Percentiles rank a stretch among this genome's conserved stretches.
phyloP scores from a whole-genome alignment of 1,140 invertebrate species.

The Drosophila nasuta region DNA sequence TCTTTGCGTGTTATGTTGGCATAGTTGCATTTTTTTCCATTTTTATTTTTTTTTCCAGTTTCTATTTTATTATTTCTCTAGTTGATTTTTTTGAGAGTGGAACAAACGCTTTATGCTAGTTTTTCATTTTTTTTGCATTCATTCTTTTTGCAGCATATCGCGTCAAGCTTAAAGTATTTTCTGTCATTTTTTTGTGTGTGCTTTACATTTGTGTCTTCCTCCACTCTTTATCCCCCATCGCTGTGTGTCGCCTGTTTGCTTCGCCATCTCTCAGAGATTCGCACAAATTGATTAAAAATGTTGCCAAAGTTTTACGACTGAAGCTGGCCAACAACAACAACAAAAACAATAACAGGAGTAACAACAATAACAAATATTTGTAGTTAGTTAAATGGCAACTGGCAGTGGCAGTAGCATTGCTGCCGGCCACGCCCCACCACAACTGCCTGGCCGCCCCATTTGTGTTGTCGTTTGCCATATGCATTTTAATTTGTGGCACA shows the following conservation, averaged over 20 bases:
- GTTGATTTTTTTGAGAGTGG: conserved; percentile 8
- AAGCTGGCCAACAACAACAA: conserved; percentile 52
- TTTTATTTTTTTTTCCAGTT: background rate
- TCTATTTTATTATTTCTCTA: background rate
- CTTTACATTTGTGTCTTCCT: conserved; percentile 34
- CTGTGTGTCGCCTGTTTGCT: background rate
- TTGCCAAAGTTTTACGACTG: conserved; percentile 49
- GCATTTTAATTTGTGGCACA: conserved; percentile 57
- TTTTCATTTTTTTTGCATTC: conserved; percentile 16
- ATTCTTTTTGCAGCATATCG: conserved; percentile 10
- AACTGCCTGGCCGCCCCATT: conserved; percentile 28
- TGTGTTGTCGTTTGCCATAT: conserved; percentile 57
- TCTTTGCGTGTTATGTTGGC: conserved; percentile 39
- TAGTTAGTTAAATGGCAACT: conserved; percentile 53
- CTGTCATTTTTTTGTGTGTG: conserved; percentile 50
- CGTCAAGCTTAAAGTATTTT: conserved; percentile 51
- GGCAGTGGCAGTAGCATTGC: conserved; percentile 6
- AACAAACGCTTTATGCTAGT: conserved; percentile 47
- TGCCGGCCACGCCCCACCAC: conserved; percentile 35
- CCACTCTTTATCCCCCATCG: background rate
- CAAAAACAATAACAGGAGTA: conserved; percentile 46
- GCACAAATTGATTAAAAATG: conserved; percentile 77
- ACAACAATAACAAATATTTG: conserved; percentile 61
- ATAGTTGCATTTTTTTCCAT: conserved; percentile 41
- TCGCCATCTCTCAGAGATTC: conserved; percentile 13